Evolutionary conservation across 1,140 invertebrate genomes (phyloP).

Genomic region (Pogonomyrmex barbatus): DNA sequence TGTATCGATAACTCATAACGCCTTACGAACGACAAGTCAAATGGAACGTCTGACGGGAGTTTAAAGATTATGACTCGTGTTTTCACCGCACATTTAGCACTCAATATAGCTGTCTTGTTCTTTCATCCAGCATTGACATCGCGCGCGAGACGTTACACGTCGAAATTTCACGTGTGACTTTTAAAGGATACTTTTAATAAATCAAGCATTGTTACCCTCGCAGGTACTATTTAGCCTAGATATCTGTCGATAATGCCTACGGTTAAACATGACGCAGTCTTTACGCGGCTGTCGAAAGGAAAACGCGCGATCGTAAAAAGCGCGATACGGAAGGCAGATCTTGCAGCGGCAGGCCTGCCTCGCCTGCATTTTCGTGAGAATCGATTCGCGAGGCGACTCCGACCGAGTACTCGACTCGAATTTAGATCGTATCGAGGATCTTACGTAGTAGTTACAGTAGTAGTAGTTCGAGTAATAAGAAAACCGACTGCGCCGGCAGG

Average conservation of each 20-base stretch:
- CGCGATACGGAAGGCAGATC: background rate
- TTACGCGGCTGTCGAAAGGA: background rate
- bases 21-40: conserved; percentile 48
- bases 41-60: conserved; percentile 55
- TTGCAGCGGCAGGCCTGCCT: background rate
- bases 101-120: conserved; percentile 40
- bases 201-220: too few relatives aligned
- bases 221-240: background rate
- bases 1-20: conserved; percentile 58
- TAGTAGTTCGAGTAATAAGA: conserved; percentile 53
- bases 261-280: background rate
- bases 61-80: conserved; percentile 54
- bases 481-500: background rate
- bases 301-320: background rate
- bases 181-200: background rate
- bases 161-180: background rate
- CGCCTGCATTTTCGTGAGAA: conserved; percentile 42
- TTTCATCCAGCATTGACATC: background rate
- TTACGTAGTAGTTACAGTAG: background rate
- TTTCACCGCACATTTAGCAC: conserved; percentile 48
- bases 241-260: too few relatives aligned
- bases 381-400: conserved; percentile 14
- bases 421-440: conserved; percentile 24
- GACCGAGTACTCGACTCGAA: conserved; percentile 1
- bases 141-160: background rate